phyloP scores from a whole-genome alignment of 2,888 invertebrate genomes.

The Baronia brevicornis region DNA sequence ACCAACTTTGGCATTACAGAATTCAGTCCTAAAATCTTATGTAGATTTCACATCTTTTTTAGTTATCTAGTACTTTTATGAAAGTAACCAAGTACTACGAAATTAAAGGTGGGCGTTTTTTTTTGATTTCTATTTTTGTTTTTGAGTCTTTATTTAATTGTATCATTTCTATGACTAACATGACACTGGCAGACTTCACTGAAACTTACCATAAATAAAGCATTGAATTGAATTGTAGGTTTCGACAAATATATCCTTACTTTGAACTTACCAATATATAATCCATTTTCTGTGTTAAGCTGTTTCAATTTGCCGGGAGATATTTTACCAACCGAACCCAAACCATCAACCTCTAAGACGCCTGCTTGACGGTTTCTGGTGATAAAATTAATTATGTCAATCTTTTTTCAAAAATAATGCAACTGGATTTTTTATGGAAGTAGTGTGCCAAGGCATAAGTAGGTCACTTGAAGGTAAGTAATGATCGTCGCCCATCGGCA shows the following conservation, averaged over 20 bases:
- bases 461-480: conserved; percentile 89
- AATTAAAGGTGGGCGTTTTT: too few species aligned
- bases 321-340: conserved; percentile 85
- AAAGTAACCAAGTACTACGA: too few species aligned
- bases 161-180: too few species aligned
- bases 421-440: conserved; percentile 17
- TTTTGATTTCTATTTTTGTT: too few species aligned
- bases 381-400: conserved; percentile 13
- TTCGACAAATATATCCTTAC: not conserved
- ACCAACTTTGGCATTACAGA: too few species aligned
- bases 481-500: conserved; percentile 89
- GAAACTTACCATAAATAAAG: conserved; percentile 2
- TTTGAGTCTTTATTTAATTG: too few species aligned
- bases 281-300: conserved; percentile 89
- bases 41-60: too few species aligned
- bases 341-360: conserved; percentile 91
- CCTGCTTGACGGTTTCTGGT: conserved; percentile 90
- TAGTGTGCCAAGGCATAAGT: conserved; percentile 86
- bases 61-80: too few species aligned
- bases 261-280: conserved; percentile 85
- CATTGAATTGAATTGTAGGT: not conserved
- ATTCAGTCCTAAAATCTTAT: too few species aligned
- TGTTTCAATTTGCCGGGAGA: conserved; percentile 90
- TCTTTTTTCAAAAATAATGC: not conserved
- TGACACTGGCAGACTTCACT: too few species aligned